These are phyloP conservation scores for Hylia prasina DNA, from an alignment of 2,113 vertebrate genomes.

Conservation along the genomic window DNA sequence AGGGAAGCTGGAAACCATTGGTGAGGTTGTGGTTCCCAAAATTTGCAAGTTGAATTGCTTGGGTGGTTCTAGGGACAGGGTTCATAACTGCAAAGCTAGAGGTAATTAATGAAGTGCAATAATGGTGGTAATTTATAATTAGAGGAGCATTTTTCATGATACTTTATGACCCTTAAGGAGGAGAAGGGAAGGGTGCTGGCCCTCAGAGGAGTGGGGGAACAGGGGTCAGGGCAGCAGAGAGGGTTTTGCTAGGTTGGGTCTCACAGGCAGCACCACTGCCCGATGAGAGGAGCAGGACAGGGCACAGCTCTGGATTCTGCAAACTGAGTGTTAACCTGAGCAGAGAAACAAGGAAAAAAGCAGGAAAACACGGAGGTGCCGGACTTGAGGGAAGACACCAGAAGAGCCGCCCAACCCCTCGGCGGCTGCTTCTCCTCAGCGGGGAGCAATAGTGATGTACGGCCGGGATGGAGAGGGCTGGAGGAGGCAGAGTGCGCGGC, in stretches of 20 bases:
- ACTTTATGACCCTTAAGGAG: not conserved
- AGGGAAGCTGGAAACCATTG: not conserved
- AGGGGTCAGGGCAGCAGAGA: not conserved
- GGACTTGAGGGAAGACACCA: not conserved
- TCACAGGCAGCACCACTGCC: not conserved
- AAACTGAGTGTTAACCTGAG: not conserved
- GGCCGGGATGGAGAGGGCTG: not conserved
- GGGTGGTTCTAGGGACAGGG: not conserved
- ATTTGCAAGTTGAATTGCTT: not conserved
- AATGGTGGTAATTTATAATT: not conserved
- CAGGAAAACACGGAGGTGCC: not conserved
- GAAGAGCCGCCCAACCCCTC: not conserved
- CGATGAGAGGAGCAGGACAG: accelerated
- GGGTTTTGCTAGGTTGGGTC: not conserved
- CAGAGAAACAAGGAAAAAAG: not conserved
- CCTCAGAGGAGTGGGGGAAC: not conserved
- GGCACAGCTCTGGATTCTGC: not conserved
- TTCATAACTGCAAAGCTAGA: not conserved
- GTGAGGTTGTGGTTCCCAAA: not conserved
- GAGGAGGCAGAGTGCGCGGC: not conserved
- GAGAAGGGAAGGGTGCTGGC: not conserved
- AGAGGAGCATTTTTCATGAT: not conserved
- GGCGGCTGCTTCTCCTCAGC: accelerated
- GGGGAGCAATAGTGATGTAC: accelerated
- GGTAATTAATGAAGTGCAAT: not conserved